Base-by-base conservation (phyloP, 2,888 invertebrate genomes). In the Ochropleura plecta region DNA sequence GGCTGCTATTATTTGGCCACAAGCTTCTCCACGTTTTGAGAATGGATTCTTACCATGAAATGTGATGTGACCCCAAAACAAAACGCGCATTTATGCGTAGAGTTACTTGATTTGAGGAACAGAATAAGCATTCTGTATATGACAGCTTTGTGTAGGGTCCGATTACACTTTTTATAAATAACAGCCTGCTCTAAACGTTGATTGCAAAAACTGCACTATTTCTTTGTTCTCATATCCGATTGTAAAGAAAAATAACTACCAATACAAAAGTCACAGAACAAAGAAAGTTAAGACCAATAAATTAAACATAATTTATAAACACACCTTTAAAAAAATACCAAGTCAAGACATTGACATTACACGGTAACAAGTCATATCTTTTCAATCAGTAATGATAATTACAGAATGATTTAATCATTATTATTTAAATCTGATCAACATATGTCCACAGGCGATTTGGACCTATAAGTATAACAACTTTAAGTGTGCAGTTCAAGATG, bases 361-460 rank as follows among this genome's bases (percentile, higher is more conserved):
- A 55, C 46, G 46, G 46, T 49, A 73, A 67, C 59, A 70, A 46
- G 44, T 69, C 59, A 60, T 67, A 73, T 73, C 66, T 55, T n/a
- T 30, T 59, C 9, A 75, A 70, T 72, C 72, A 72, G 70, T 72
- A 82, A 79, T 76, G 74, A 75, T 73, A 70, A 70, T 74, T 48
- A 81, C 51, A 6, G 53, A 70, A 73, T 72, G 68, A 82, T 75
- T 71, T 40, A 78, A 79, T 76, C 53, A 70, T 18, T 62, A 70
- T 81, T 76, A 79, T 82, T 83, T 76, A 62, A 65, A 81, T 70
- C 71, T 60, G 74, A 80, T 85, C 67, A 78, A 55, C 30, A 63
- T 64, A 76, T 79, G 71, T 77, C 78, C 63, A 78, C 76, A 14
- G 70, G 83, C 76, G 8, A 70, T 83, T 66, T 67, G 42, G 60